These are phyloP conservation scores for Drosophila nr. medialis DNA, from an alignment of 2,888 invertebrate species.

Conservation along the genomic window DNA sequence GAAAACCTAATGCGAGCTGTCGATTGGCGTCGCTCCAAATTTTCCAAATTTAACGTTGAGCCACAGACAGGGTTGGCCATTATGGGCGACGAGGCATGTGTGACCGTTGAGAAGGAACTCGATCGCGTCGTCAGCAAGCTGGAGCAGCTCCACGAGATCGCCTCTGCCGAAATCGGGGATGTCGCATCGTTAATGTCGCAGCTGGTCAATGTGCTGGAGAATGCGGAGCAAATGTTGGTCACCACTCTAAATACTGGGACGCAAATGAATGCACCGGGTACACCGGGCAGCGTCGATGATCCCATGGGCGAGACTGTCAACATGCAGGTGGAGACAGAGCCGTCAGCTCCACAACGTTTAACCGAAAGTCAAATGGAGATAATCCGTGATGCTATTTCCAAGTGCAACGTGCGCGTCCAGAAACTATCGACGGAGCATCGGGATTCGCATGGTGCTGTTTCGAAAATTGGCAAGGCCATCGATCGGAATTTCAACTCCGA, in stretches of 20 bases:
- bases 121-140: conserved; percentile 84
- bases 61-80: conserved; percentile 29
- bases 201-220: conserved; percentile 75
- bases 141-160: conserved; percentile 82
- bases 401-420: conserved; percentile 93
- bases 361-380: conserved; percentile 90
- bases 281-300: conserved; percentile 67
- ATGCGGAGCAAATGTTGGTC: conserved; percentile 76
- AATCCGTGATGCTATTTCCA: conserved; percentile 90
- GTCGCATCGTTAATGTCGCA: conserved; percentile 82
- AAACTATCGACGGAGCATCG: conserved; percentile 94
- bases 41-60: conserved; percentile 48
- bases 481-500: conserved; percentile 97
- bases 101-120: conserved; percentile 84
- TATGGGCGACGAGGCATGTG: conserved; percentile 83
- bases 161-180: conserved; percentile 81
- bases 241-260: conserved; percentile 80
- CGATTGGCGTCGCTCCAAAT: conserved; percentile 63
- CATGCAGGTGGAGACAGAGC: conserved; percentile 82
- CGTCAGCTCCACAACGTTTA: conserved; percentile 88
- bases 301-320: conserved; percentile 75
- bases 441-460: conserved; percentile 90
- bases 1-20: conserved; percentile 58
- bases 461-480: conserved; percentile 98
- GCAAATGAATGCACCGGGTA: conserved; percentile 70